phyloP scores from a whole-genome alignment of 2,888 invertebrate genomes.

The Fissipunctia ypsillon region DNA sequence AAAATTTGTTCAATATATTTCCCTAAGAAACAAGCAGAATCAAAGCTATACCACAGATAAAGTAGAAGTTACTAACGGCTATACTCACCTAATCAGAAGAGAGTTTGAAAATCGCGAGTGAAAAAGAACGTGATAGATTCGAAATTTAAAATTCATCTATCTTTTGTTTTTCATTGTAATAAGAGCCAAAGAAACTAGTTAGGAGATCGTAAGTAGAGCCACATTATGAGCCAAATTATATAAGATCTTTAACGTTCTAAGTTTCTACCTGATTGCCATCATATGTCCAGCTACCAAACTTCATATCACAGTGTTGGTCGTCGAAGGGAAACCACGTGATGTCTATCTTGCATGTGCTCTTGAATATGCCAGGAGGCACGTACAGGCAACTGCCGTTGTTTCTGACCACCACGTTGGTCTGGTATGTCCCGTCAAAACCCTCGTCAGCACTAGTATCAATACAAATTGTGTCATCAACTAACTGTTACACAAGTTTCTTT shows the following conservation, averaged over 20 bases:
- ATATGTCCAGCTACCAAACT: constrained; percentile 99
- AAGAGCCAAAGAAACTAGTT: constrained; percentile 32
- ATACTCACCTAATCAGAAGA: constrained; percentile 13
- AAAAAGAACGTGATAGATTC: background rate
- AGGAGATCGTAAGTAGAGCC: constrained; percentile 28
- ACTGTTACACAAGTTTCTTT: constrained; percentile 27
- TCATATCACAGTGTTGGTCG: constrained; percentile 99
- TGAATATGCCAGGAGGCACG: constrained; percentile 99
- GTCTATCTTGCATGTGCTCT: constrained; percentile 99
- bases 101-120: background rate
- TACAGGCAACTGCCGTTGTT: constrained; percentile 99
- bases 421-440: constrained; percentile 99
- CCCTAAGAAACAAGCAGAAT: constrained; percentile 27
- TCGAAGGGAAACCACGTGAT: constrained; percentile 99
- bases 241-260: constrained; percentile 42
- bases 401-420: constrained; percentile 99
- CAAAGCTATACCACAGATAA: constrained; percentile 15
- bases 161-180: background rate
- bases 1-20: constrained; percentile 18
- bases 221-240: constrained; percentile 46
- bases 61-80: background rate
- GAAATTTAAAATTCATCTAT: constrained; percentile 1
- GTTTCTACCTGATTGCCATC: constrained; percentile 97
- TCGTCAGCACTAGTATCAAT: constrained; percentile 97
- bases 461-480: constrained; percentile 75